Conservation (phyloP, 2,113 vertebrate genomes). For the Tychaedon coryphoeus region DNA sequence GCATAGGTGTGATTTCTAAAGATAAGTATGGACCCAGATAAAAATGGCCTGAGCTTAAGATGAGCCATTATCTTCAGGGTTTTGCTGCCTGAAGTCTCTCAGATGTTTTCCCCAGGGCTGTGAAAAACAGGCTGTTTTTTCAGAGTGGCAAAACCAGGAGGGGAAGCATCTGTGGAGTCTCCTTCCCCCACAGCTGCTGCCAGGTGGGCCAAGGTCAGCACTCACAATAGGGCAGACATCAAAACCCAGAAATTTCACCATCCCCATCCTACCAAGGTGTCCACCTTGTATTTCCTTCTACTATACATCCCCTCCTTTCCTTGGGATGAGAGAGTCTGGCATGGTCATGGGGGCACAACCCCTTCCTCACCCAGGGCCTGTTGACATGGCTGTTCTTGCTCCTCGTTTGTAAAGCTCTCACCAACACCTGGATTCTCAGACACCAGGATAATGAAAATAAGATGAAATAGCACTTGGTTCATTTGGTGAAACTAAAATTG, state of each 20-base stretch:
- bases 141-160: background rate
- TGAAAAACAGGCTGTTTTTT: background rate
- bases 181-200: background rate
- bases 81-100: background rate
- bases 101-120: background rate
- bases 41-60: background rate
- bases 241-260: background rate
- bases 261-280: background rate
- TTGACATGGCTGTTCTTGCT: background rate
- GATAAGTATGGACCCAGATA: background rate
- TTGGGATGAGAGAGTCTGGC: background rate
- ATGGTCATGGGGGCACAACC: background rate
- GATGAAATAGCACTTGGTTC: background rate
- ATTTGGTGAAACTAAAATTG: slow-evolving; percentile 41
- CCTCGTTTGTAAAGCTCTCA: accelerated
- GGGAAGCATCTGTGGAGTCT: background rate
- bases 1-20: background rate
- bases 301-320: background rate
- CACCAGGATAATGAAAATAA: background rate
- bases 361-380: accelerated
- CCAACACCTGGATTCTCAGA: background rate
- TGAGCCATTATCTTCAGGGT: background rate
- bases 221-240: background rate
- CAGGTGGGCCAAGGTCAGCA: background rate
- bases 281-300: background rate